Evolutionary conservation across 2,113 vertebrate species (phyloP).

Genomic region (Balaenoptera acutorostrata): DNA sequence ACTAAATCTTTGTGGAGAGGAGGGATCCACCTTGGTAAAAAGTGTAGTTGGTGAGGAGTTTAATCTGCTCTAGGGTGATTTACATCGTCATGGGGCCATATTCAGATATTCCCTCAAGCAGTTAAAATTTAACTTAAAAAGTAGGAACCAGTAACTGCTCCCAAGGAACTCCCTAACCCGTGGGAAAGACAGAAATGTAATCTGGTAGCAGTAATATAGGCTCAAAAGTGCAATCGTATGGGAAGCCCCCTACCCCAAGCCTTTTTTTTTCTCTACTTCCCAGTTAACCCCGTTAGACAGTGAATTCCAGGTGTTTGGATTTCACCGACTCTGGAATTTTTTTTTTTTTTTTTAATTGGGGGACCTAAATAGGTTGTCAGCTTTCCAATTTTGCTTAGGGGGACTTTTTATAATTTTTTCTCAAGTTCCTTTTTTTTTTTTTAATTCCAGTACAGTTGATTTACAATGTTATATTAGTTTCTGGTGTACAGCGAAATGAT

Average conservation of each 20-base stretch:
- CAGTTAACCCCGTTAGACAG: neutral
- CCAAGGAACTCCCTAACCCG: neutral
- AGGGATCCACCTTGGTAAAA: neutral
- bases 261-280: neutral
- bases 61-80: neutral
- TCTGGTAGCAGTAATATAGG: neutral
- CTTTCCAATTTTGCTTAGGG: neutral
- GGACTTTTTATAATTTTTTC: neutral
- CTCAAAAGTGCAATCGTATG: neutral
- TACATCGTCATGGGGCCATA: neutral
- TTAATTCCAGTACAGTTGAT: neutral
- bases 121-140: constrained; percentile 23
- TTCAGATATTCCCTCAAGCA: neutral
- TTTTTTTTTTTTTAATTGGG: neutral
- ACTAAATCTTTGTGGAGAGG: neutral
- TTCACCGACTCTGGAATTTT: neutral
- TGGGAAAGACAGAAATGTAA: neutral
- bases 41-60: neutral
- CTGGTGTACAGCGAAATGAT: neutral
- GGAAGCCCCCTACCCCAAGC: neutral
- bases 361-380: neutral
- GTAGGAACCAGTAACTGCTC: neutral
- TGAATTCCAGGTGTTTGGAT: neutral
- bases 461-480: neutral
- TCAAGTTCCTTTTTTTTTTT: neutral